These are phyloP conservation scores for Cryptotis parvus DNA, from an alignment of 2,113 vertebrate species.

Conservation along the genomic window DNA sequence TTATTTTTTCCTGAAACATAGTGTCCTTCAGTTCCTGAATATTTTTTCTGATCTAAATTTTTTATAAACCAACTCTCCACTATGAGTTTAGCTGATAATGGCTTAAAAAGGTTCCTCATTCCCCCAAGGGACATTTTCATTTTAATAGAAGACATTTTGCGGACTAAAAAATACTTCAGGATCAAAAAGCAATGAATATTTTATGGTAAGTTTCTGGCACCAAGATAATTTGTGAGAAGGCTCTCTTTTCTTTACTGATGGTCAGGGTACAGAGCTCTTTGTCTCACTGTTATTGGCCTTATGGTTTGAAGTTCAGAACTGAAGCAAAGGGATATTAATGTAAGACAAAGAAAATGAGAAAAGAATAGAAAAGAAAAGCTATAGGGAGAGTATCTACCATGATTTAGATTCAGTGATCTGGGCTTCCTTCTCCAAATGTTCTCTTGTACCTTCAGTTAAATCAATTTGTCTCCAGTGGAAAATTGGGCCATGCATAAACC, in stretches of 20 bases:
- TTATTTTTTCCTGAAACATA: conserved; percentile 9
- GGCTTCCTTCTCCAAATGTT: background rate
- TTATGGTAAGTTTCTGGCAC: conserved; percentile 62
- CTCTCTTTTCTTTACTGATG: conserved; percentile 9
- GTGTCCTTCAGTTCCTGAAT: conserved; percentile 46
- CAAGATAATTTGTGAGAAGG: conserved; percentile 37
- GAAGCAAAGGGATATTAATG: background rate
- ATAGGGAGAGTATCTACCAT: background rate
- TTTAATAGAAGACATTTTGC: conserved; percentile 63
- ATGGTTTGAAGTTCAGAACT: background rate
- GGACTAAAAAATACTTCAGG: conserved; percentile 67
- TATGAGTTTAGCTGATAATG: conserved; percentile 65
- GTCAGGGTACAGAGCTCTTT: conserved; percentile 10
- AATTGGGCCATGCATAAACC: background rate
- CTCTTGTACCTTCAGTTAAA: background rate
- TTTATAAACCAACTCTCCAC: conserved; percentile 65
- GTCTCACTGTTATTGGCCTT: background rate
- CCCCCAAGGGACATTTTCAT: conserved; percentile 55
- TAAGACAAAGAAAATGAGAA: background rate
- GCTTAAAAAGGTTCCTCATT: conserved; percentile 62
- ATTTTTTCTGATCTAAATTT: conserved; percentile 47
- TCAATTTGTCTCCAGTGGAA: background rate
- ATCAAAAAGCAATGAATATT: conserved; percentile 74
- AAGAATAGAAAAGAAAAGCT: background rate
- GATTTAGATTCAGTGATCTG: background rate